phyloP scores from a whole-genome alignment of 2,113 vertebrate genomes.

The Phylloscopus whistleri region DNA sequence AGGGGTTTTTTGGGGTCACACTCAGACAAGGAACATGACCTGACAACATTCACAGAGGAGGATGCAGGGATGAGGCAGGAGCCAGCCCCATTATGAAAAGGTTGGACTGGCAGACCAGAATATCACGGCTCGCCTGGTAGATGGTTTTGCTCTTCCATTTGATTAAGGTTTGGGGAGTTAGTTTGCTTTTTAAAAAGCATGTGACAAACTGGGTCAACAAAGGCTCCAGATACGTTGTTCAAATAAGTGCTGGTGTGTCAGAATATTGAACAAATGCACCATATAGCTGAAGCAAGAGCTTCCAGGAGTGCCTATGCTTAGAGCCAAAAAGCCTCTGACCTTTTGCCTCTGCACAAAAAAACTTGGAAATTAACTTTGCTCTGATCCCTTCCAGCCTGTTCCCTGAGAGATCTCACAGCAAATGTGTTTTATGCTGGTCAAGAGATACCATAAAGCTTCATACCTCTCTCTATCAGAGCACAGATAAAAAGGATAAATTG shows the following conservation, averaged over 20 bases:
- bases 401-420: background rate
- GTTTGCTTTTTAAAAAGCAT: background rate
- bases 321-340: background rate
- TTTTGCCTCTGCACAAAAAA: background rate
- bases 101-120: background rate
- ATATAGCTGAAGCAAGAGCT: background rate
- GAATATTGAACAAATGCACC: background rate
- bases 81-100: background rate
- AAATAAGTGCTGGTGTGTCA: background rate
- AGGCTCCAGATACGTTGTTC: background rate
- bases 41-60: rapidly evolving
- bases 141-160: background rate
- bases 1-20: background rate
- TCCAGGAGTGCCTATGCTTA: background rate
- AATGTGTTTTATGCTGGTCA: background rate
- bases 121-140: background rate
- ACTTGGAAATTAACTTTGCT: background rate
- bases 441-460: background rate
- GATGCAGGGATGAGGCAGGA: background rate
- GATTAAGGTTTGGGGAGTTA: background rate
- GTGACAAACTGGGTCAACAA: background rate
- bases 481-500: background rate
- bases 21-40: background rate
- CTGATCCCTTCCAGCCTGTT: background rate
- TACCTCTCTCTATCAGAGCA: background rate